Evolutionary conservation across 1,140 invertebrate genomes (phyloP).

Genomic region (Drosophila ohnishii): DNA sequence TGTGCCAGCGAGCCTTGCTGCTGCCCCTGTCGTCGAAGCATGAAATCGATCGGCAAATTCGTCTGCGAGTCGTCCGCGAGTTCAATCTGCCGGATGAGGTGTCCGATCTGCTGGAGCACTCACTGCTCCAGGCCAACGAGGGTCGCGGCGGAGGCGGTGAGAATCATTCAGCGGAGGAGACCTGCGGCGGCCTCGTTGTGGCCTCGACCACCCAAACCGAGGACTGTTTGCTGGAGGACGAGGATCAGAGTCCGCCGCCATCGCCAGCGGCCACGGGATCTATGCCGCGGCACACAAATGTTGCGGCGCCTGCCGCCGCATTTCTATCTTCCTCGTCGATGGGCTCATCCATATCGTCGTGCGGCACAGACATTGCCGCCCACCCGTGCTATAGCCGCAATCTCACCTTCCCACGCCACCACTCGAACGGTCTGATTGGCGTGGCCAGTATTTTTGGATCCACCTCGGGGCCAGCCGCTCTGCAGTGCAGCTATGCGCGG

Average conservation of each 20-base stretch:
- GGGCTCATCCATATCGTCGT: constrained; percentile 71
- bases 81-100: constrained; percentile 96
- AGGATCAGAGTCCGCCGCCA: constrained; percentile 74
- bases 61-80: constrained; percentile 94
- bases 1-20: constrained; percentile 90
- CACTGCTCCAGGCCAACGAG: constrained; percentile 56
- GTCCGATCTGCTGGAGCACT: constrained; percentile 90
- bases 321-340: constrained; percentile 56
- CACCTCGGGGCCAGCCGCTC: constrained; percentile 35
- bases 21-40: constrained; percentile 90
- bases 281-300: constrained; percentile 52
- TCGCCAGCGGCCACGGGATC: constrained; percentile 71
- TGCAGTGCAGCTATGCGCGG: constrained; percentile 68
- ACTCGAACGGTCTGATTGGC: constrained; percentile 65
- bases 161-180: constrained; percentile 34
- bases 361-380: constrained; percentile 43
- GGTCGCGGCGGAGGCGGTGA: constrained; percentile 8
- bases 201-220: constrained; percentile 41
- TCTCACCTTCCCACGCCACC: constrained; percentile 86
- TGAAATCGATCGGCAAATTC: constrained; percentile 90
- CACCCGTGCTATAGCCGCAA: constrained; percentile 83
- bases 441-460: constrained; percentile 52
- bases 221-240: constrained; percentile 61
- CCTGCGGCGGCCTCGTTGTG: constrained; percentile 8
- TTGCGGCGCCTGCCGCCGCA: constrained; percentile 8